A percentile compares a stretch with the other conserved stretches of the same genome.
phyloP scores from a whole-genome alignment of 2,888 invertebrate species.

The Physocephala rufipes region DNA sequence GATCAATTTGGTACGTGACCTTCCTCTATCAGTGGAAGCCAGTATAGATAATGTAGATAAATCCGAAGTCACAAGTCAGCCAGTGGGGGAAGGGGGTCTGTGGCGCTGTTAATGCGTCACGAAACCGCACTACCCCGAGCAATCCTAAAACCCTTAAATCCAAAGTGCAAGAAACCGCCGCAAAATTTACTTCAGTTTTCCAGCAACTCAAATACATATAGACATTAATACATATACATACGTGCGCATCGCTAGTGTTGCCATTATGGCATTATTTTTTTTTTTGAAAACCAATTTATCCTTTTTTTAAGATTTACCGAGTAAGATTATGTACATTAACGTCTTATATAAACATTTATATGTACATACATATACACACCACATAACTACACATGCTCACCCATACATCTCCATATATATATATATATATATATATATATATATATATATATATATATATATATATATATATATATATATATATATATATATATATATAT shows the following conservation, averaged over 20 bases:
- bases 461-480: constrained; percentile 28
- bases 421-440: neutral
- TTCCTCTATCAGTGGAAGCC: too few species aligned
- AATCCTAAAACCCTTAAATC: neutral
- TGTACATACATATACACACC: too few species aligned
- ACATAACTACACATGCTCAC: too few species aligned
- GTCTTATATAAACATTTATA: too few species aligned
- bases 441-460: constrained; percentile 45
- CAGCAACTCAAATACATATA: constrained; percentile 27
- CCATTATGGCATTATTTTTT: too few species aligned
- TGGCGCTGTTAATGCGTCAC: neutral
- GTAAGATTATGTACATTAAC: constrained; percentile 16
- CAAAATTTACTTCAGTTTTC: constrained; percentile 19
- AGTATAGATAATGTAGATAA: too few species aligned
- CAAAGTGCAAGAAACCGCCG: constrained; percentile 17
- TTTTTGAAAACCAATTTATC: too few species aligned
- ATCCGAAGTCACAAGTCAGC: constrained; percentile 21
- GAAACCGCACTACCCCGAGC: neutral
- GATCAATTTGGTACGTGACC: neutral
- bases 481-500: too few species aligned
- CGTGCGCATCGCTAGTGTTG: neutral
- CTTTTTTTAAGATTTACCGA: constrained; percentile 21
- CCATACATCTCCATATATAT: neutral
- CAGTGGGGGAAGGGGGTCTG: constrained; percentile 18
- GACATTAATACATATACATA: constrained; percentile 34